These are phyloP conservation scores for Platerodrilus igneus DNA, from an alignment of 2,888 invertebrate genomes.

Conservation along the genomic window DNA sequence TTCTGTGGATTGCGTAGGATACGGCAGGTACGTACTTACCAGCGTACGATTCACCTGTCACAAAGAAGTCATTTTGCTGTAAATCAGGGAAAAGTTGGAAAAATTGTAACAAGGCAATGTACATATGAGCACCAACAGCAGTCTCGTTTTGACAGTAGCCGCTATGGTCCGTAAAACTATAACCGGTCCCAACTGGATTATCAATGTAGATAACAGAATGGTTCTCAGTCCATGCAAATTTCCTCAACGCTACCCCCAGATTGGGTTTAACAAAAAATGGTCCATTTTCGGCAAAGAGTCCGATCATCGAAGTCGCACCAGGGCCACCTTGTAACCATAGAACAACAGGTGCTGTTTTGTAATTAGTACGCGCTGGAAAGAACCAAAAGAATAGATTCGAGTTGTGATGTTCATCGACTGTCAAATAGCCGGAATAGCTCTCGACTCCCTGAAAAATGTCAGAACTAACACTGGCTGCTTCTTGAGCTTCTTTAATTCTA, in stretches of 20 bases:
- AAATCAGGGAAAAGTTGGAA: slow-evolving; percentile 77
- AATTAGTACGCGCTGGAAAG: slow-evolving; percentile 63
- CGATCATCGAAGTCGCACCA: slow-evolving; percentile 73
- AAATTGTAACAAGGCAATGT: slow-evolving; percentile 73
- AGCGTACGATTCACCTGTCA: slow-evolving; percentile 86
- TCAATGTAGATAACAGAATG: slow-evolving; percentile 85
- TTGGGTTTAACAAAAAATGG: slow-evolving; percentile 58
- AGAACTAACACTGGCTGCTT: slow-evolving; percentile 53
- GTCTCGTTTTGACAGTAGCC: slow-evolving; percentile 78
- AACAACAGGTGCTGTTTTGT: slow-evolving; percentile 62
- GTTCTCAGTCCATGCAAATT: slow-evolving; percentile 74
- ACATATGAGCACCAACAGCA: slow-evolving; percentile 75
- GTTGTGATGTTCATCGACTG: slow-evolving; percentile 70
- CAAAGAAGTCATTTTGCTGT: slow-evolving; percentile 71
- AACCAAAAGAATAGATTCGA: slow-evolving; percentile 92
- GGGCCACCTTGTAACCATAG: slow-evolving; percentile 87
- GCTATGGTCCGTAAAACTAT: slow-evolving; percentile 76
- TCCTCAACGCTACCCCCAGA: slow-evolving; percentile 52
- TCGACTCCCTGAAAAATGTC: slow-evolving; percentile 56
- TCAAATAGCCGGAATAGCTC: slow-evolving; percentile 79
- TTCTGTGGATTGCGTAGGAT: slow-evolving; percentile 66
- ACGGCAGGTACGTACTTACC: slow-evolving; percentile 78
- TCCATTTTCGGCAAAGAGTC: slow-evolving; percentile 80
- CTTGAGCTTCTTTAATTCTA: slow-evolving; percentile 59
- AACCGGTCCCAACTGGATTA: slow-evolving; percentile 90